Base-by-base conservation (phyloP, 2,888 invertebrate species). In the Polia nebulosa region DNA sequence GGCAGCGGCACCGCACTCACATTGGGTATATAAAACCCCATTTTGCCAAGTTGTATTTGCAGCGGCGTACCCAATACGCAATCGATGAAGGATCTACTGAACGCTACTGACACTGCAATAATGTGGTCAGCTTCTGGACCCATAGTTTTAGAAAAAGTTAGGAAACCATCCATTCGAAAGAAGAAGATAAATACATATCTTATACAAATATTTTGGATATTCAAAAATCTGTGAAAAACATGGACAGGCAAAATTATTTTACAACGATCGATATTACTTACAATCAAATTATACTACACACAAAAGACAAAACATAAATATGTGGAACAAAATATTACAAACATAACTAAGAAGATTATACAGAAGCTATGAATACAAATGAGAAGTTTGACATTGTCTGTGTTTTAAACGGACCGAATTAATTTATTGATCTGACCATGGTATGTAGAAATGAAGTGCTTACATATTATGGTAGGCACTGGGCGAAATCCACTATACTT, bases 361-460 rank as follows among this genome's bases (percentile, higher is more conserved):
- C 15, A 58, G 20, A 36, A 27, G 15, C 52, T 62, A 71, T 64
- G 60, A 62, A 76, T 76, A 60, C 22, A 47, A 72, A 76, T 67
- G 32, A 63, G 59, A 34, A 65, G 11, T 49, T 52, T 52, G 56
- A 60, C 34, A 47, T 52, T 32, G 49, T 20, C 51, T 53, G 9
- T 25, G 51, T 32, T 51, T 29, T 51, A 58, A 61, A 61, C 22
- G 27, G 32, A 64, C 11, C n/a, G 13, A 41, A 53, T 72, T 34
- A 34, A 57, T 60, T 64, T 57, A 15, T 13, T 25, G 25, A 34
- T 20, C 1, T 25, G 17, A 58, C 36, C 44, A 29, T 36, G 36
- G 36, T 32, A 11, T 15, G 11, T 15, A 20, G 9, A 68, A 58
- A 67, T 17, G 9, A 17, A 53, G 9, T n/a, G n/a, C n/a, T n/a